Conservation (phyloP, 2,888 invertebrate species). For the Dendrolimus houi region DNA sequence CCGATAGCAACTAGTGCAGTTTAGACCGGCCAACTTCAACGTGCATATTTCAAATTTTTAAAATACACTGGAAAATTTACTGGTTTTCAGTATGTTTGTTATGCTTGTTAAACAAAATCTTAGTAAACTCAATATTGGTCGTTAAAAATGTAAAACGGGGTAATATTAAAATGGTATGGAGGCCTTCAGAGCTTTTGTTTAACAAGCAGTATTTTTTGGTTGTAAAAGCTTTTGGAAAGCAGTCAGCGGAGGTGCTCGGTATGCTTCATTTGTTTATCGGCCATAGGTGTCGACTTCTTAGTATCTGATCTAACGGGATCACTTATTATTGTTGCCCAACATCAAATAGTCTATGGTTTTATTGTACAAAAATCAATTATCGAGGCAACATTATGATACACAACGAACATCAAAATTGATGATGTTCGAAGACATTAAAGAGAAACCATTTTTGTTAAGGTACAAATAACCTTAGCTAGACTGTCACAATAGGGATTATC, state of each 20-base stretch:
- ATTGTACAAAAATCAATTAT: not conserved
- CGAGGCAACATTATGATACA: not conserved
- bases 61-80: constrained; percentile 7
- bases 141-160: constrained; percentile 22
- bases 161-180: constrained; percentile 20
- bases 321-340: constrained; percentile 2
- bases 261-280: not conserved
- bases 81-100: constrained; percentile 4
- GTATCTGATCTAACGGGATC: constrained; percentile 7
- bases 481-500: no score
- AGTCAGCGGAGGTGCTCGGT: constrained; percentile 13
- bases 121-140: constrained; percentile 19
- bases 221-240: constrained; percentile 25
- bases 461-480: no score
- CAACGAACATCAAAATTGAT: no score
- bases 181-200: constrained; percentile 25
- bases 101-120: constrained; percentile 7
- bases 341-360: constrained; percentile 1
- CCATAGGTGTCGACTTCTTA: constrained; percentile 9
- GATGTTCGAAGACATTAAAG: no score
- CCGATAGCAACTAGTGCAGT: constrained; percentile 50
- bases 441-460: no score
- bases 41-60: constrained; percentile 55
- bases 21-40: constrained; percentile 45
- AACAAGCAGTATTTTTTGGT: constrained; percentile 26